Base-by-base conservation (phyloP, 2,797 vertebrate species). In the Lagorchestes hirsutus region DNA sequence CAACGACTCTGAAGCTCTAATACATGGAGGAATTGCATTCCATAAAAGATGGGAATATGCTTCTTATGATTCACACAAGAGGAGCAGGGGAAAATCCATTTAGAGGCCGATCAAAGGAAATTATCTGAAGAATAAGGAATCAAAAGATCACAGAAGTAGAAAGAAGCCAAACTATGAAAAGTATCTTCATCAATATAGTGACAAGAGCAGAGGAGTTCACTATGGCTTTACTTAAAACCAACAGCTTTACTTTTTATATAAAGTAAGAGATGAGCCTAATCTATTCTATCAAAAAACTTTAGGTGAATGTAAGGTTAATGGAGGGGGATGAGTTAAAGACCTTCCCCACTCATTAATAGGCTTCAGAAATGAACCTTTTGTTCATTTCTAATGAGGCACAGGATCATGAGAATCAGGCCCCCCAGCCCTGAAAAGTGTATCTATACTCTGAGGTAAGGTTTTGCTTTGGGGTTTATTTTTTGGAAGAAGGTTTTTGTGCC, bases 71-170 rank as follows among this genome's bases (percentile, higher is more conserved):
- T 96, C 87, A 92, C 67, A 94, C 13, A 82, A 91, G 91, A 97
- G 90, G 14, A 96, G 29, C 59, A 93, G 91, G 92, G 62, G 74
- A 59, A 94, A 93, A 94, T 14, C 90, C 82, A 95, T 55, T 96
- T 93, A 97, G 92, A 96, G 87, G n/a, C 16, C 96, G 96, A 96
- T 97, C 95, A 97, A 97, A 97, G 94, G 94, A 95, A 97, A 96
- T 96, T 93, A 97, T 95, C 91, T 95, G 94, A 96, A 90, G 67
- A 97, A 96, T 97, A 92, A 1, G 92, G 90, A 94, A 94, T 90
- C 18, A 74, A 95, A 96, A 97, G 52, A 92, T 93, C 92, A 4
- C 55, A 92, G 52, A 90, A 82, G 34, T 55, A 96, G 54, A 96
- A 96, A 13, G 24, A 56, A 96, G 55, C 16, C 54, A 95, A 87